Evolutionary conservation across 1,140 invertebrate genomes (phyloP).

Genomic region (Orchesella cincta): DNA sequence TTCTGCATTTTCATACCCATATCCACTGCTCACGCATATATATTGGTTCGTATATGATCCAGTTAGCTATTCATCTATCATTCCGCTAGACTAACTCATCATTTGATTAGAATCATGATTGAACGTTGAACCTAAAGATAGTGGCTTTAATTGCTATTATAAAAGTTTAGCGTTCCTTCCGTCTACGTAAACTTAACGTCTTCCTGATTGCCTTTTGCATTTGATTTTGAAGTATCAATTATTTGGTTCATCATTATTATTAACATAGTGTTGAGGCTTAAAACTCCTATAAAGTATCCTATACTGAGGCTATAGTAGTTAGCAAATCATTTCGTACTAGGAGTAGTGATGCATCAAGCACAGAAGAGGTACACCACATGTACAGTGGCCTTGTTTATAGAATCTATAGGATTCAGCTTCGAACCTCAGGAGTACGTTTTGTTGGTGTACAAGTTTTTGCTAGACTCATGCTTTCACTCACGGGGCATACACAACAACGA

Average conservation of each 20-base stretch:
- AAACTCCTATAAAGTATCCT: not conserved
- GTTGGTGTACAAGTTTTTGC: not conserved
- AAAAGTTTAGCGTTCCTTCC: not conserved
- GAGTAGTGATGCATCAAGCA: not conserved
- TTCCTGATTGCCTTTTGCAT: not conserved
- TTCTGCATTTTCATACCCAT: not conserved
- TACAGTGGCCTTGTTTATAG: not conserved
- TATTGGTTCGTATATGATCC: not conserved
- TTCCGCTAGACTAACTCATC: no score
- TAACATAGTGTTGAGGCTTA: not conserved
- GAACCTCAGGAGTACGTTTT: not conserved
- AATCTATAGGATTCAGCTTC: not conserved
- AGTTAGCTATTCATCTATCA: not conserved
- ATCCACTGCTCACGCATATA: not conserved
- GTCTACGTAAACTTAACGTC: not conserved
- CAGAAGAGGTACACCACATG: not conserved
- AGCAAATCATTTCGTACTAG: no score
- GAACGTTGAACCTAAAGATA: no score
- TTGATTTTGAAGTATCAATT: not conserved
- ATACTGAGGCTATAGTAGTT: no score
- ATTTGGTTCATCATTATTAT: not conserved
- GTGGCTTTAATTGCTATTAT: no score
- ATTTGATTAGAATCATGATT: no score
- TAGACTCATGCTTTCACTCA: not conserved
- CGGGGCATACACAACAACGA: not conserved